Percentiles rank a stretch among this genome's conserved stretches.
phyloP scores from a whole-genome alignment of 2,888 invertebrate species.

The Julus scanicus region DNA sequence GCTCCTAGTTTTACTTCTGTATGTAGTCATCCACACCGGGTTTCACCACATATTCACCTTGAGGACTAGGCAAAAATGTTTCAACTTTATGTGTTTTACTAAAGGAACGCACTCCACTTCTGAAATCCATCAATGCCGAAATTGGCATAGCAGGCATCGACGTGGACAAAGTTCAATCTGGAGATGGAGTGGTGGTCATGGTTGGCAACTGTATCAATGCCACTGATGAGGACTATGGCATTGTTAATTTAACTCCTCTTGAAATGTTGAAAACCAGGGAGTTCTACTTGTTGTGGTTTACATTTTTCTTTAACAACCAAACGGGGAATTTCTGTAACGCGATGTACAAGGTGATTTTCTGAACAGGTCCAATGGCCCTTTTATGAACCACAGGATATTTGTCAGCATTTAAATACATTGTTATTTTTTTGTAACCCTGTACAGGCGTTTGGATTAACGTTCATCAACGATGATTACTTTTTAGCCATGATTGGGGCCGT shows the following conservation, averaged over 20 bases:
- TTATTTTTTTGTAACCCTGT: background rate
- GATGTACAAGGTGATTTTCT: conserved; percentile 62
- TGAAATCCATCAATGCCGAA: background rate
- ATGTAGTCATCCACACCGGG: background rate
- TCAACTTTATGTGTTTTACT: background rate
- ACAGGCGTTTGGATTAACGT: conserved; percentile 66
- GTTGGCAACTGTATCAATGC: background rate
- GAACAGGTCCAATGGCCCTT: no score
- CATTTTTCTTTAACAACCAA: conserved; percentile 64
- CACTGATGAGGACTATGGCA: background rate
- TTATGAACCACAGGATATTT: background rate
- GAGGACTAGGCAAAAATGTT: background rate
- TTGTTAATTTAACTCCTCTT: conserved; percentile 1
- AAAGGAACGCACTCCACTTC: background rate
- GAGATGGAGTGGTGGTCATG: background rate
- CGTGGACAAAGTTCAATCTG: background rate
- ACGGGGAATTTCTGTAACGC: conserved; percentile 64
- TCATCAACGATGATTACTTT: conserved; percentile 68
- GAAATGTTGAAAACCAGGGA: conserved; percentile 61
- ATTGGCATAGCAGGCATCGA: background rate
- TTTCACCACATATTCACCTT: background rate
- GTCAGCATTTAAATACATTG: background rate
- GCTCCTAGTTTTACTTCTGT: conserved; percentile 55
- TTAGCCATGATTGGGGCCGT: conserved; percentile 68
- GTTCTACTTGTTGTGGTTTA: conserved; percentile 65